A percentile compares a stretch with the other conserved stretches of the same genome.
These are phyloP conservation scores for Nibea albiflora DNA, from an alignment of 2,113 vertebrate genomes.

Conservation along the genomic window DNA sequence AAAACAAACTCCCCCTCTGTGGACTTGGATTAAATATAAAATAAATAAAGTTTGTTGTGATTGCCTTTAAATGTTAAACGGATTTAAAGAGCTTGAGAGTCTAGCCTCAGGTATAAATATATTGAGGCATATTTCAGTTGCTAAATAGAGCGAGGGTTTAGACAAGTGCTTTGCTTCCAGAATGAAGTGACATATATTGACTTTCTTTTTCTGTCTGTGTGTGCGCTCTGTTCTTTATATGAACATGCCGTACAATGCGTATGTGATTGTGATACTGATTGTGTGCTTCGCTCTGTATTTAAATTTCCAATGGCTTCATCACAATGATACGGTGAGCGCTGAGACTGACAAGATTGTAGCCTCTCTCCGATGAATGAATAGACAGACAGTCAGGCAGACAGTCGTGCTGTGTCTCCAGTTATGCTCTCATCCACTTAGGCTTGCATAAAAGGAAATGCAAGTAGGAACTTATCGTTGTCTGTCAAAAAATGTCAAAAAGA, in stretches of 20 bases:
- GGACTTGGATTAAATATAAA: conserved; percentile 48
- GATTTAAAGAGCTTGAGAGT: conserved; percentile 61
- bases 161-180: conserved; percentile 43
- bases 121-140: conserved; percentile 45
- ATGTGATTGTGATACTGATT: conserved; percentile 11
- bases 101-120: conserved; percentile 68
- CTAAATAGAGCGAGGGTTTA: conserved; percentile 47
- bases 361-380: conserved; percentile 44
- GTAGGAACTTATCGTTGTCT: conserved; percentile 20
- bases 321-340: conserved; percentile 7
- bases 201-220: background rate
- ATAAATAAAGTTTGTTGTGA: conserved; percentile 61
- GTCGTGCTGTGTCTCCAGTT: conserved; percentile 32
- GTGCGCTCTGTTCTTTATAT: background rate
- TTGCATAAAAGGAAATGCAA: conserved; percentile 50
- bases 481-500: conserved; percentile 58
- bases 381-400: conserved; percentile 36
- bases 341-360: conserved; percentile 46
- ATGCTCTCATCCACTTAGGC: conserved; percentile 53
- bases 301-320: conserved; percentile 36
- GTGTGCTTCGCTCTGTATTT: conserved; percentile 31
- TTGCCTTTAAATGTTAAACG: conserved; percentile 70
- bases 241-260: background rate
- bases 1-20: conserved; percentile 37
- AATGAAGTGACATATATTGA: conserved; percentile 46